Conservation (phyloP, 1,140 invertebrate genomes). For the Maconellicoccus hirsutus region DNA sequence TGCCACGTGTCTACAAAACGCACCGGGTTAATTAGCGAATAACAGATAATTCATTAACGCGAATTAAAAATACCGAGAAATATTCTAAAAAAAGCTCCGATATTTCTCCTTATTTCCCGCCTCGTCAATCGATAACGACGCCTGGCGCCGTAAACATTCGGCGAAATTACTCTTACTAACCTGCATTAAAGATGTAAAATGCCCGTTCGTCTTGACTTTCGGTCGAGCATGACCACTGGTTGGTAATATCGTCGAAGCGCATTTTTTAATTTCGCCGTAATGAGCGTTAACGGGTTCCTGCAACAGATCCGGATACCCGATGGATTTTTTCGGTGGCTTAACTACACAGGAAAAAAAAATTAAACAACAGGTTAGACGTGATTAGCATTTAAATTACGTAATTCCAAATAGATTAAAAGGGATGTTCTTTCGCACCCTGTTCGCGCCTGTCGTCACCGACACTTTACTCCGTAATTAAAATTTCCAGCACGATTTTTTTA, state of each 20-base stretch:
- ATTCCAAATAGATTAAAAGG: background rate
- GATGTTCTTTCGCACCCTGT: background rate
- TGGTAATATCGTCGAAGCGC: slow-evolving; percentile 23
- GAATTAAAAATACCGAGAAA: background rate
- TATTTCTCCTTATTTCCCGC: too few relatives aligned
- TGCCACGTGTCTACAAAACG: background rate
- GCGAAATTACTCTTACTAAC: slow-evolving; percentile 30
- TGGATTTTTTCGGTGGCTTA: slow-evolving; percentile 30
- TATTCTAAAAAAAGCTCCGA: background rate
- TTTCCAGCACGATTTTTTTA: background rate
- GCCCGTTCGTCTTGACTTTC: slow-evolving; percentile 50
- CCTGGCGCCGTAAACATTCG: too few relatives aligned
- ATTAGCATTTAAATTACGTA: background rate
- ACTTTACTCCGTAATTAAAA: background rate
- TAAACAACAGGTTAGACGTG: background rate
- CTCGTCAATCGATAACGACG: too few relatives aligned
- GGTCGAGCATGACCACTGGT: slow-evolving; percentile 32
- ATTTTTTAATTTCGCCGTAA: slow-evolving; percentile 33
- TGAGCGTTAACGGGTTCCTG: slow-evolving; percentile 36
- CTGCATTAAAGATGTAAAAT: slow-evolving; percentile 47
- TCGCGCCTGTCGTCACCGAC: background rate
- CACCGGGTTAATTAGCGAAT: background rate
- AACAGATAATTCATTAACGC: background rate
- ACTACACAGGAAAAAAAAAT: slow-evolving; percentile 27
- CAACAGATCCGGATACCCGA: slow-evolving; percentile 27